Conservation (phyloP, 2,113 vertebrate species). For the Speoplatyrhinus poulsoni region DNA sequence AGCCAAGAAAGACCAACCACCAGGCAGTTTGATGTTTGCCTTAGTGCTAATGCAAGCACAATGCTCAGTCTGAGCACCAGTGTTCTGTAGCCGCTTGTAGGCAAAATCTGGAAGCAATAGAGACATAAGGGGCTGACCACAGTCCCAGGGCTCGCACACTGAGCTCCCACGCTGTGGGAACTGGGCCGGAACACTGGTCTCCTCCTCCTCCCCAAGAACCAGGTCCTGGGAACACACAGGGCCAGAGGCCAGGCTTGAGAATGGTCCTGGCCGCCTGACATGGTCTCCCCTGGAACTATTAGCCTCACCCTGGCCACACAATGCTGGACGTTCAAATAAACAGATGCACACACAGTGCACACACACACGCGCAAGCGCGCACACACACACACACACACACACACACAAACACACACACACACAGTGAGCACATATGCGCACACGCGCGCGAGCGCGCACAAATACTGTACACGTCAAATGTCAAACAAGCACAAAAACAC, state of each 20-base stretch:
- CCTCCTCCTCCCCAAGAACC: slow-evolving; percentile 54
- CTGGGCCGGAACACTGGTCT: slow-evolving; percentile 60
- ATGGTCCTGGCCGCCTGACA: slow-evolving; percentile 20
- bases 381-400: not conserved
- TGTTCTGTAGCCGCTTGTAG: slow-evolving; percentile 37
- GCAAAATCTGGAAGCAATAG: slow-evolving; percentile 76
- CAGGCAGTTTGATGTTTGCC: slow-evolving; percentile 49
- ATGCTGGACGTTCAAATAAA: slow-evolving; percentile 14
- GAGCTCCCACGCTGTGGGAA: slow-evolving; percentile 71
- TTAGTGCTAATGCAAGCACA: slow-evolving; percentile 36
- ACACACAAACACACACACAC: not conserved
- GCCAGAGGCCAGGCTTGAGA: slow-evolving; percentile 51
- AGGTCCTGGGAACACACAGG: slow-evolving; percentile 70
- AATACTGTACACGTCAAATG: not conserved
- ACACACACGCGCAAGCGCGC: not conserved
- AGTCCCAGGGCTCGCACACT: slow-evolving; percentile 57
- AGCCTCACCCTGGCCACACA: slow-evolving; percentile 44
- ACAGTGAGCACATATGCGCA: not conserved
- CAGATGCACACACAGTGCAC: slow-evolving; percentile 7
- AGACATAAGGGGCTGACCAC: slow-evolving; percentile 66
- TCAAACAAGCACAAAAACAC: not conserved
- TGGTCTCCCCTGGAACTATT: slow-evolving; percentile 49
- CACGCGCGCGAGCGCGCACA: not conserved
- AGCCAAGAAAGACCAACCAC: slow-evolving; percentile 28
- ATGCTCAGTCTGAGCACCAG: slow-evolving; percentile 39